Base-by-base conservation (phyloP, 2,113 vertebrate species). In the Macquaria ambigua region DNA sequence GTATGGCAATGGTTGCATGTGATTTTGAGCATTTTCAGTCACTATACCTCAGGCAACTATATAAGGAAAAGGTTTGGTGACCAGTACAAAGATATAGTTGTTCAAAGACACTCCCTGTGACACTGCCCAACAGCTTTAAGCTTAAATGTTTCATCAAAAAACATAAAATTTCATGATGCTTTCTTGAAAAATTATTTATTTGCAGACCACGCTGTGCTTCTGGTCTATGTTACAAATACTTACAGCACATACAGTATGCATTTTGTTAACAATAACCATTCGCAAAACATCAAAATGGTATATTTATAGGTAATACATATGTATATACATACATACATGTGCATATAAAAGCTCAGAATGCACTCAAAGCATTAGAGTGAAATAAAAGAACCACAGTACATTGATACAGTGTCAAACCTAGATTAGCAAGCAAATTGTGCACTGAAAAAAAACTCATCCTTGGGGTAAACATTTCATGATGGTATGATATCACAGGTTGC, bases 301-400 rank as follows among this genome's bases (percentile, higher is more conserved):
- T 92, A 87, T 91, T 81, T 77, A 91, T 93, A 85, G 74, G 82
- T 88, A 91, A 92, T 94, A 92, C 90, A 94, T 93, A 95, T 93
- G 94, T 94, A 94, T 77, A 94, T 95, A 95, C 84, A 90, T 90
- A 95, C 86, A 90, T 91, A 94, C 88, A 91, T 92, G 88, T 92
- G 92, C 82, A 89, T 93, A 89, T 90, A 85, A 85, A 89, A 72
- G 67, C 71, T 82, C 71, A 75, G 79, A 88, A 91, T 77, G 87
- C 77, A 93, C 64, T 82, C 85, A 77, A 83, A 85, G 39, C 61
- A 88, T 89, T 71, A 75, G 77, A 68, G 43, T 77, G 56, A 50
- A 66, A 50, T 74, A 82, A 90, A 87, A 87, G 16, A 90, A 83
- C 77, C 68, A 86, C 83, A 86, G 66, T 70, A 89, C 81, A 79